Conservation (phyloP, 2,888 invertebrate species). For the Limnephilus rhombicus region DNA sequence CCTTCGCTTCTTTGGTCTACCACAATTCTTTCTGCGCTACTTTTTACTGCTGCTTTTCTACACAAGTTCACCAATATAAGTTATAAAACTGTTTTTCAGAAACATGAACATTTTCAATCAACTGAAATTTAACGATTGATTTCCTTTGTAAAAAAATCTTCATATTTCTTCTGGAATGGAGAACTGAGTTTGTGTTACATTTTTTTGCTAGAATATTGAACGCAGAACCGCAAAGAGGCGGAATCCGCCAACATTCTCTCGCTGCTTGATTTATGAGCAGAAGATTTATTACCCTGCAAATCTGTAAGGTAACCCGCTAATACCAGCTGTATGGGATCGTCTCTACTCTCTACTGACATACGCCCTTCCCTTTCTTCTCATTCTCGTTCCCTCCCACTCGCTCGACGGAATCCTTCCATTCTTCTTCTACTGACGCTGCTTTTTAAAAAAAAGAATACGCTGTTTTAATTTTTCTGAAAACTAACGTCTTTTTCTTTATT, state of each 20-base stretch:
- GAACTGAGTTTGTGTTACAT: constrained; percentile 10
- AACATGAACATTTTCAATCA: neutral
- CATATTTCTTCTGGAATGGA: neutral
- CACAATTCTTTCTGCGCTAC: neutral
- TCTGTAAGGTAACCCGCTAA: constrained; percentile 51
- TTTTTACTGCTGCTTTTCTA: neutral
- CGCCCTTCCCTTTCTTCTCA: constrained; percentile 15
- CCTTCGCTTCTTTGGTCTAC: neutral
- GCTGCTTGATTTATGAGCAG: constrained; percentile 48
- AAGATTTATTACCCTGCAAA: constrained; percentile 56
- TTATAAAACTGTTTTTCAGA: neutral
- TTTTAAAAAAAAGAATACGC: neutral
- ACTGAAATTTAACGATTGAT: neutral
- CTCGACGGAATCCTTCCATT: constrained; percentile 38
- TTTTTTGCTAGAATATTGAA: neutral
- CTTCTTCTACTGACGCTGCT: constrained; percentile 27
- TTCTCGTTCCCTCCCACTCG: neutral
- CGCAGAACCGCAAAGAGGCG: constrained; percentile 24
- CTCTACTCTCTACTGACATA: constrained; percentile 18
- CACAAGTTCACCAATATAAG: no score
- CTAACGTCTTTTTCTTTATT: neutral
- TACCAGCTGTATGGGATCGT: constrained; percentile 22
- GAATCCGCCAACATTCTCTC: constrained; percentile 16
- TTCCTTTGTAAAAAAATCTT: neutral
- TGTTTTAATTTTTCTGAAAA: neutral